Conservation (phyloP, 2,888 invertebrate species). For the Dicyrtomina minuta region DNA sequence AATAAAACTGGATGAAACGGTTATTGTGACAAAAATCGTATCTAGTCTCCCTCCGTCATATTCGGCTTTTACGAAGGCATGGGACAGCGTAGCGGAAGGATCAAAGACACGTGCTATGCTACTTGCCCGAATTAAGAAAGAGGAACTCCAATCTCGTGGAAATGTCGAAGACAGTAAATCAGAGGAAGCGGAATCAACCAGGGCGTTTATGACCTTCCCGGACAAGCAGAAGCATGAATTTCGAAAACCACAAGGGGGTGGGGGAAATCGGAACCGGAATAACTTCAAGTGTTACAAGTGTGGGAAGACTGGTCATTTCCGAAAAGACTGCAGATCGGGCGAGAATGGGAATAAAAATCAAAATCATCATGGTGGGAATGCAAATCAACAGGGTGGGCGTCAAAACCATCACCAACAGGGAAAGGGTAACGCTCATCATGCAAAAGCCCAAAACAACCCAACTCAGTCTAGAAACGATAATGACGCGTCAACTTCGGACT, state of each 20-base stretch:
- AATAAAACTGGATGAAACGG: background rate
- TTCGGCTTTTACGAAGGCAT: slow-evolving; percentile 11
- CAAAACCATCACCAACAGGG: no score
- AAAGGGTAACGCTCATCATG: no score
- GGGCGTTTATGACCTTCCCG: background rate
- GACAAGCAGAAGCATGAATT: no score
- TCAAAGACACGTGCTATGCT: background rate
- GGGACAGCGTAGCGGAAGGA: slow-evolving; percentile 16
- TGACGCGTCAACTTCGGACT: background rate
- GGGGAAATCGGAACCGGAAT: no score
- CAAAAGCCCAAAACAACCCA: background rate
- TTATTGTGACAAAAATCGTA: slow-evolving; percentile 14
- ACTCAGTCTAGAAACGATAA: background rate
- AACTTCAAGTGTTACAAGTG: no score
- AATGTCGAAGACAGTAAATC: background rate
- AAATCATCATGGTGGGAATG: background rate
- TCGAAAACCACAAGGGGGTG: background rate
- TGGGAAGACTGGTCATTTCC: background rate
- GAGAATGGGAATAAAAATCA: background rate
- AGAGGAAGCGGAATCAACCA: background rate
- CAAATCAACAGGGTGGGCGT: no score
- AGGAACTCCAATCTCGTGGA: slow-evolving; percentile 8
- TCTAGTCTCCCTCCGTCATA: slow-evolving; percentile 11
- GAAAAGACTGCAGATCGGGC: background rate
- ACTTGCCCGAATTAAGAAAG: slow-evolving; percentile 11